Conservation (phyloP, 2,113 vertebrate species). For the Ictalurus furcatus region DNA sequence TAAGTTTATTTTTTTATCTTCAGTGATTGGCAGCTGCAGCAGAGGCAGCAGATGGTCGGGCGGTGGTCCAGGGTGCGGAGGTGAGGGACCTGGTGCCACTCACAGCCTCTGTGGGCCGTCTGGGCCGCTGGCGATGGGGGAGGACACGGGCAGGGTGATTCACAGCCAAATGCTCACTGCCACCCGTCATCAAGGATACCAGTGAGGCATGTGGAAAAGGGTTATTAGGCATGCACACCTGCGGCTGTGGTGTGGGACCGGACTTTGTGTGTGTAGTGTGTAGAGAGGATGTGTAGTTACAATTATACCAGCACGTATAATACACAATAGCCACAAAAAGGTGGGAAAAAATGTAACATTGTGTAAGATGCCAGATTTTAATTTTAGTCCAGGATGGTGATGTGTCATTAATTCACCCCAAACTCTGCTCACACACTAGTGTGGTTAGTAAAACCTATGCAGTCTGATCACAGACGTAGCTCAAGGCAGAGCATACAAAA, state of each 20-base stretch:
- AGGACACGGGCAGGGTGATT: constrained; percentile 48
- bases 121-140: constrained; percentile 60
- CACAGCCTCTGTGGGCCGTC: constrained; percentile 65
- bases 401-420: background rate
- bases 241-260: constrained; percentile 55
- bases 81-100: constrained; percentile 66
- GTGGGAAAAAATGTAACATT: background rate
- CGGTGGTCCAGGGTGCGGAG: constrained; percentile 58
- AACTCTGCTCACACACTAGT: constrained; percentile 7
- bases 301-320: background rate
- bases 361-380: background rate
- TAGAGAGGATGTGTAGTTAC: background rate
- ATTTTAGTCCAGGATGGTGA: background rate
- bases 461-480: constrained; percentile 11
- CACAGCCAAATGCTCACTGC: constrained; percentile 52
- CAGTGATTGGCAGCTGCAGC: constrained; percentile 70
- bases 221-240: constrained; percentile 64
- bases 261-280: background rate
- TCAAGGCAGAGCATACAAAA: constrained; percentile 23
- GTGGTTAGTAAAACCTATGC: background rate
- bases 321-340: background rate
- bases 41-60: constrained; percentile 70
- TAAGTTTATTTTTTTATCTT: constrained; percentile 1
- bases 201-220: constrained; percentile 63
- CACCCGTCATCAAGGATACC: constrained; percentile 52